Conservation (phyloP, 2,888 invertebrate species). For the Polydrusus pterygomalis region DNA sequence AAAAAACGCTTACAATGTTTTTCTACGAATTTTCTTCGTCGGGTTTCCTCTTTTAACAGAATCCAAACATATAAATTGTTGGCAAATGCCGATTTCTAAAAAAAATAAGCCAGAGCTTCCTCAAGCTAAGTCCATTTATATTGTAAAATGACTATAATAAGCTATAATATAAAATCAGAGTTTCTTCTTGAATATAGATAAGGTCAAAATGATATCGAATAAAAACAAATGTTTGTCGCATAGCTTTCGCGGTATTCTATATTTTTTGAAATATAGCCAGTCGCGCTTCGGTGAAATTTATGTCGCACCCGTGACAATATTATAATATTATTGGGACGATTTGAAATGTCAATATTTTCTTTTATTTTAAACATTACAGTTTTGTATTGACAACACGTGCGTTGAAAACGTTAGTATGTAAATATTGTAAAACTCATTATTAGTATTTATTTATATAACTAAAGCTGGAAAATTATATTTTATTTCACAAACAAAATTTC, state of each 20-base stretch:
- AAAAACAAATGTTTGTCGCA: constrained; percentile 27
- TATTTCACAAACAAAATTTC: no score
- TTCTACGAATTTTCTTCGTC: no score
- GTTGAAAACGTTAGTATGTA: constrained; percentile 6
- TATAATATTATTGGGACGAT: constrained; percentile 28
- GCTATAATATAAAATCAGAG: not conserved
- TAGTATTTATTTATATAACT: no score
- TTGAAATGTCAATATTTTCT: constrained; percentile 29
- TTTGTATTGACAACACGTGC: constrained; percentile 22
- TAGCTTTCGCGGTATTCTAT: constrained; percentile 9
- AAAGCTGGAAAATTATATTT: no score
- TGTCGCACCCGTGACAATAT: constrained; percentile 24
- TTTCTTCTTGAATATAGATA: constrained; percentile 1
- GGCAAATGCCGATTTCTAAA: no score
- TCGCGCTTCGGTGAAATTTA: constrained; percentile 15
- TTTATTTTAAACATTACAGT: constrained; percentile 26
- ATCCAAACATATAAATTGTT: no score
- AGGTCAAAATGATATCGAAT: constrained; percentile 18
- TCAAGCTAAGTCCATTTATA: no score
- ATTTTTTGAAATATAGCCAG: constrained; percentile 23
- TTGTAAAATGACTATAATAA: no score
- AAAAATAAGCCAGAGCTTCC: no score
- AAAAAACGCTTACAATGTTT: no score
- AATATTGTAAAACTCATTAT: constrained; percentile 6
- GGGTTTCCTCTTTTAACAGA: no score